These are phyloP conservation scores for Pristionchus mayeri DNA, from an alignment of 2,888 invertebrate genomes.

Conservation along the genomic window DNA sequence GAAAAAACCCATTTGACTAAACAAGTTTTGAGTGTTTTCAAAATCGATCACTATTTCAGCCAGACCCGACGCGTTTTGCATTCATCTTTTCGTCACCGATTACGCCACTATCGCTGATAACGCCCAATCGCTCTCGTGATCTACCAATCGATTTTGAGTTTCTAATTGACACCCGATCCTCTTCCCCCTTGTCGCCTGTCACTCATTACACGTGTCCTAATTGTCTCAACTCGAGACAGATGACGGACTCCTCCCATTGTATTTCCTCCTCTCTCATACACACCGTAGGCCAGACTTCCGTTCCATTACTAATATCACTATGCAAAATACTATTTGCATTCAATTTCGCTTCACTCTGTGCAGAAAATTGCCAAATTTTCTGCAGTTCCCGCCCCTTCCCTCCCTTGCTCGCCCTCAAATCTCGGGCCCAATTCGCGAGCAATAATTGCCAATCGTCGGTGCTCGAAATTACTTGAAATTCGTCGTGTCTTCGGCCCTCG, in stretches of 20 bases:
- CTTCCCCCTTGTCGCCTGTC: not conserved
- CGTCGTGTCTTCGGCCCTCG: not conserved
- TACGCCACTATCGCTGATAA: not conserved
- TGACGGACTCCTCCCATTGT: conserved; percentile 3
- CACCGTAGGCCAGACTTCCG: not conserved
- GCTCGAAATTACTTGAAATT: conserved; percentile 37
- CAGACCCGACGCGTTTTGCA: too few relatives aligned
- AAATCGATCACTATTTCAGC: too few relatives aligned
- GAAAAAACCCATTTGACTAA: too few relatives aligned
- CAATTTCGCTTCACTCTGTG: too few relatives aligned
- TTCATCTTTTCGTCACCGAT: too few relatives aligned
- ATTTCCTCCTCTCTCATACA: not conserved
- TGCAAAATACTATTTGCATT: not conserved
- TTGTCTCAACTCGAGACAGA: not conserved
- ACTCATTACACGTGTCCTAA: conserved; percentile 33
- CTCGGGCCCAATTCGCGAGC: not conserved
- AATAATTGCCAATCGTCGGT: conserved; percentile 27
- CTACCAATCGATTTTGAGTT: not conserved
- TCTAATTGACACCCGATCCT: not conserved
- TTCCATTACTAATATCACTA: not conserved
- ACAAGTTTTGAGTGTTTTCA: too few relatives aligned
- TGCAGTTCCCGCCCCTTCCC: not conserved
- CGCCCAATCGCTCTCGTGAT: too few relatives aligned
- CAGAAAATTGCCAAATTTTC: too few relatives aligned
- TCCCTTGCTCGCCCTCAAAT: not conserved